These are phyloP conservation scores for Bembecia ichneumoniformis DNA, from an alignment of 2,888 invertebrate genomes.

Conservation along the genomic window DNA sequence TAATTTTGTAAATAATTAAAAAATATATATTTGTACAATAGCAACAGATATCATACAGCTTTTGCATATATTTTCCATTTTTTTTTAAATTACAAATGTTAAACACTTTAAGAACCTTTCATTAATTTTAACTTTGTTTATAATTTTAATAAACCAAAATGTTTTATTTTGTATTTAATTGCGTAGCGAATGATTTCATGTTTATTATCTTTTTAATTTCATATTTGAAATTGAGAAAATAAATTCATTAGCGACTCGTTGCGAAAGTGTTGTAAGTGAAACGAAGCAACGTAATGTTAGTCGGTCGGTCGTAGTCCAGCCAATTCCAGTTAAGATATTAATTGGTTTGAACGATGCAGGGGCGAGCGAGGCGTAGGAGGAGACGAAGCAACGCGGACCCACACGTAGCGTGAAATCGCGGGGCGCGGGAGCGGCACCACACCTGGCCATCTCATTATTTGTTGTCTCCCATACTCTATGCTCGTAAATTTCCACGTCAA, in stretches of 20 bases:
- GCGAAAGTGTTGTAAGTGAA: slow-evolving; percentile 39
- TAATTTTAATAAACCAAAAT: too few relatives aligned
- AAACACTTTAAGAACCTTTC: too few relatives aligned
- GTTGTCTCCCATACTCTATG: slow-evolving; percentile 68
- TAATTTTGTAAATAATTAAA: too few relatives aligned
- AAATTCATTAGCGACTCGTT: slow-evolving; percentile 5
- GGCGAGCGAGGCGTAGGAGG: slow-evolving; percentile 16
- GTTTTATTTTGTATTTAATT: too few relatives aligned
- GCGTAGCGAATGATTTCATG: too few relatives aligned
- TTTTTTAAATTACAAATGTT: too few relatives aligned
- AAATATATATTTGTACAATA: too few relatives aligned
- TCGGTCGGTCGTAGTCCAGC: slow-evolving; percentile 33
- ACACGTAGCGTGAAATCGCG: slow-evolving; percentile 70
- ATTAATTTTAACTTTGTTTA: too few relatives aligned
- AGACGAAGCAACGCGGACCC: slow-evolving; percentile 35
- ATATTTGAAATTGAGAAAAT: too few relatives aligned
- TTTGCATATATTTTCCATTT: too few relatives aligned
- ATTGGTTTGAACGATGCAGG: slow-evolving; percentile 40
- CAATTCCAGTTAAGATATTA: slow-evolving; percentile 63
- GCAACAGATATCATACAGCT: too few relatives aligned
- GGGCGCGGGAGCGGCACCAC: slow-evolving; percentile 52
- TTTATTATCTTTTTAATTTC: too few relatives aligned
- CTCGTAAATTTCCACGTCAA: slow-evolving; percentile 71
- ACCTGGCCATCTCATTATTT: slow-evolving; percentile 58
- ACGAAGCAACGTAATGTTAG: slow-evolving; percentile 28